phyloP scores from a whole-genome alignment of 1,140 invertebrate genomes.

The Branchinecta lindahli region DNA sequence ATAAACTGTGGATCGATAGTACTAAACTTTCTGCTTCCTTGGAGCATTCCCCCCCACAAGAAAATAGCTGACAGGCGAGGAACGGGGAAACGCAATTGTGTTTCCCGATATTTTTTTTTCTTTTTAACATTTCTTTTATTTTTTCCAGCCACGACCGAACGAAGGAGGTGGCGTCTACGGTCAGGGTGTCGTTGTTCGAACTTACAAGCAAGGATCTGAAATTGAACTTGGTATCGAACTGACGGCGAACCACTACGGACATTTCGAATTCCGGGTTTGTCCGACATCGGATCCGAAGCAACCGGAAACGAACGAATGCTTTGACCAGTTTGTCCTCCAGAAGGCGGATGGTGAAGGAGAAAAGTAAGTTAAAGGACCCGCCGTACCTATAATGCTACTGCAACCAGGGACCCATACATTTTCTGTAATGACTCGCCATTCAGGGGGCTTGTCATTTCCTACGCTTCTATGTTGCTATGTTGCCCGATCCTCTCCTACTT shows the following conservation, averaged over 20 bases:
- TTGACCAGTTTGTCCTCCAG: slow-evolving; percentile 51
- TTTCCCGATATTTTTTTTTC: too few relatives aligned
- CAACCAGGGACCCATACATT: too few relatives aligned
- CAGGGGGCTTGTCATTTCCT: too few relatives aligned
- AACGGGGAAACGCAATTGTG: too few relatives aligned
- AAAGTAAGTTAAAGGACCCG: slow-evolving; percentile 23
- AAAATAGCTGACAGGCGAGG: too few relatives aligned
- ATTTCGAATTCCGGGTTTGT: slow-evolving; percentile 73
- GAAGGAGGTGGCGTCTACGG: slow-evolving; percentile 71
- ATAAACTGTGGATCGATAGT: too few relatives aligned
- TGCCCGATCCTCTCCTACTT: too few relatives aligned
- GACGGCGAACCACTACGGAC: slow-evolving; percentile 49
- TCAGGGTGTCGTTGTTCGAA: slow-evolving; percentile 56
- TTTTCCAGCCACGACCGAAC: slow-evolving; percentile 50
- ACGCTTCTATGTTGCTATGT: too few relatives aligned
- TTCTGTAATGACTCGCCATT: too few relatives aligned
- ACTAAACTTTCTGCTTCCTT: too few relatives aligned
- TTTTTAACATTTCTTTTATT: slow-evolving; percentile 16
- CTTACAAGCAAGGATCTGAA: slow-evolving; percentile 46
- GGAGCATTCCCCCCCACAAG: too few relatives aligned
- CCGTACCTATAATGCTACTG: too few relatives aligned
- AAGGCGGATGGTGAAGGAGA: slow-evolving; percentile 33
- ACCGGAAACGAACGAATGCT: slow-evolving; percentile 49
- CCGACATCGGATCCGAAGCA: slow-evolving; percentile 38
- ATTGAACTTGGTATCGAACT: slow-evolving; percentile 54